Evolutionary conservation across 2,797 vertebrate genomes (phyloP).

Genomic region (Myotis myotis): DNA sequence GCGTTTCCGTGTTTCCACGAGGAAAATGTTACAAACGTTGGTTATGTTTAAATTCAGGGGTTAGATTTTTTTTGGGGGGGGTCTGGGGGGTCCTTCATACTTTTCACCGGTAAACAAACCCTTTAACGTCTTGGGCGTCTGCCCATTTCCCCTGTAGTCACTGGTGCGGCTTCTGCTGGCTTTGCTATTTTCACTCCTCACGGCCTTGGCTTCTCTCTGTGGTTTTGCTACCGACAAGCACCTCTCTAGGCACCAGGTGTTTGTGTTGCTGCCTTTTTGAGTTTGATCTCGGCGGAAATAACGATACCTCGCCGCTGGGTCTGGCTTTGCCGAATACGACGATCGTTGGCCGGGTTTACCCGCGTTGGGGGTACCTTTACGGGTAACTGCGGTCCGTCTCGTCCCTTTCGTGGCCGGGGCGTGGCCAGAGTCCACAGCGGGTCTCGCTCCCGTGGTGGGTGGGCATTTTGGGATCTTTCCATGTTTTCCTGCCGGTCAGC

Average conservation of each 20-base stretch:
- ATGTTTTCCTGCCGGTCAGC: background rate
- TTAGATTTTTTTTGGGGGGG: background rate
- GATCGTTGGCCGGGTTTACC: background rate
- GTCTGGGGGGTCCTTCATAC: background rate
- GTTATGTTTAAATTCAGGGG: background rate
- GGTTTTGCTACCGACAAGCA: background rate
- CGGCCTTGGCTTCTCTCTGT: background rate
- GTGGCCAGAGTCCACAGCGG: background rate
- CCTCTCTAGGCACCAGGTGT: background rate
- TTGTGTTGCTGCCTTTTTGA: background rate
- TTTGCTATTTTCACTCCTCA: background rate
- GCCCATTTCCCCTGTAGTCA: background rate
- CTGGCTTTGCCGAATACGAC: background rate
- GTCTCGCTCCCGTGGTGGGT: background rate
- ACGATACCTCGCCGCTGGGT: background rate
- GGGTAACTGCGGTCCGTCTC: background rate
- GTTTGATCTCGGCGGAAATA: background rate
- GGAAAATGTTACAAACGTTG: too few relatives aligned
- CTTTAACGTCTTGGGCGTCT: background rate
- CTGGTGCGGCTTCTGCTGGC: background rate
- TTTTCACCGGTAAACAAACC: background rate
- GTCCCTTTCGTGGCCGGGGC: background rate
- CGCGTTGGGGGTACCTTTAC: rapidly evolving
- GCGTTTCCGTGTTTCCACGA: background rate
- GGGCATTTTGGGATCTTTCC: background rate